Base-by-base conservation (phyloP, 2,797 vertebrate species). In the Hafferia zeledoni region DNA sequence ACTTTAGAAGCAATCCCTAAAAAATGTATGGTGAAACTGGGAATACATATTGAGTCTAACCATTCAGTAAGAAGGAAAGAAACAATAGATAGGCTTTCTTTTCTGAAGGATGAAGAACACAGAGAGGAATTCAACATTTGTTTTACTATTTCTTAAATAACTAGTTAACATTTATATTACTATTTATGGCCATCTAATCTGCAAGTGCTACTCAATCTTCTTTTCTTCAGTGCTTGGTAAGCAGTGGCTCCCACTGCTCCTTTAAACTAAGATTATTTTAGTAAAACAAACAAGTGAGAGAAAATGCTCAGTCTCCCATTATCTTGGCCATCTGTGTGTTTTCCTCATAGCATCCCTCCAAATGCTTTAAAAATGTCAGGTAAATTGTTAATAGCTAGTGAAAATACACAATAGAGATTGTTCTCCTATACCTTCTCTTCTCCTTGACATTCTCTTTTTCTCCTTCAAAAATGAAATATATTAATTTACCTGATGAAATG, bases 201-300 rank as follows among this genome's bases (percentile, higher is more conserved):
- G 17, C 31, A 70, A 95, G 56, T 28, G 33, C 24, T 90, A 43
- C 20, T 70, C 16, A 60, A 10, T 57, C 24, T 7, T 89, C 49
- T 88, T 30, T 68, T 64, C 41, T 89, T 76, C 50, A 77, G 9
- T 35, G 39, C 11, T 44, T 2, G 47, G 33, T 20, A 74, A 86
- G 30, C 20, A 77, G 50, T 31, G 3, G 11, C 24, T 92, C 88
- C 56, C 74, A n/a, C 9, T 60, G 13, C 30, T 91, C 64, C 30
- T 87, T 93, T 89, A 94, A 88, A 94, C 10, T 56, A 67, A 83
- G 31, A 63, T 63, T 78, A 79, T 43, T 76, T 83, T 85, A 74
- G 24, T 50, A 79, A 82, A 79, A 52, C 15, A 64, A 11, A 9
- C 4, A 61, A 86, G 6, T 23, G 24, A 79, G 39, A 63, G 11